A percentile compares a stretch with the other conserved stretches of the same genome.
These are phyloP conservation scores for Argyrosomus japonicus DNA, from an alignment of 2,113 vertebrate species.

Conservation along the genomic window DNA sequence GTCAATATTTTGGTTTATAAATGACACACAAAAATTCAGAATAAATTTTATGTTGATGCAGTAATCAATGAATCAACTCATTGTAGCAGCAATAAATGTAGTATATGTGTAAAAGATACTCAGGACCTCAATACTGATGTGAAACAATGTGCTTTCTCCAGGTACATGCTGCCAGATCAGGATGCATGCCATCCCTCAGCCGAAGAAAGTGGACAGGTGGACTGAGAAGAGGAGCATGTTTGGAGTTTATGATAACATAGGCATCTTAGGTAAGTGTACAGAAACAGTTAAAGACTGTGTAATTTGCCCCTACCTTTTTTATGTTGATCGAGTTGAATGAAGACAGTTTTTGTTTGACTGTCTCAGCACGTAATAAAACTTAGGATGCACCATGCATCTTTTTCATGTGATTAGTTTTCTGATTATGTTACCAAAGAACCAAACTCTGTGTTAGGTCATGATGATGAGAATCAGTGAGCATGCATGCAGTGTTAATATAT, in stretches of 20 bases:
- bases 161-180: constrained; percentile 73
- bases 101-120: background rate
- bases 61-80: background rate
- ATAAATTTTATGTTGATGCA: background rate
- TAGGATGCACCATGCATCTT: background rate
- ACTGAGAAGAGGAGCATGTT: constrained; percentile 92
- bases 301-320: background rate
- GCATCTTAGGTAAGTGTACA: constrained; percentile 89
- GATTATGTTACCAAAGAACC: no score
- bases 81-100: background rate
- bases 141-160: constrained; percentile 50
- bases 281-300: background rate
- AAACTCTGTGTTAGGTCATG: no score
- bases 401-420: background rate
- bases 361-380: background rate
- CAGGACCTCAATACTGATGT: background rate
- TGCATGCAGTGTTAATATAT: background rate
- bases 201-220: constrained; percentile 91
- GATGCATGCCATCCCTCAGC: constrained; percentile 81
- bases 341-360: background rate
- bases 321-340: background rate
- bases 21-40: background rate
- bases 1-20: background rate
- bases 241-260: constrained; percentile 95
- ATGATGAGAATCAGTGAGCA: background rate